A percentile compares a stretch with the other conserved stretches of the same genome.
phyloP scores from a whole-genome alignment of 2,797 vertebrate species.

The Silurus aristotelis region DNA sequence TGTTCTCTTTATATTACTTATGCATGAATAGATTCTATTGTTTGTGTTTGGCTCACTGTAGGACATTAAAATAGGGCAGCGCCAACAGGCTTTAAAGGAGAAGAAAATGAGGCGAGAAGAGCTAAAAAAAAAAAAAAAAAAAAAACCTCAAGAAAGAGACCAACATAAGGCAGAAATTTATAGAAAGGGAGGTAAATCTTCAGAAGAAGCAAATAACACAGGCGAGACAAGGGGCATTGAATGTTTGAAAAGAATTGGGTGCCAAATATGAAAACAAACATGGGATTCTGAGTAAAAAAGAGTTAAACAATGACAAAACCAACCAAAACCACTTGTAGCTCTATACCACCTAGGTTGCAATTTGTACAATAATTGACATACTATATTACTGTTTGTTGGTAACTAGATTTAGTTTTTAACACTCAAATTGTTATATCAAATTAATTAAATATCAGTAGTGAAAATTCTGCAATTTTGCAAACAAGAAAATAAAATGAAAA shows the following conservation, averaged over 20 bases:
- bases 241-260: not conserved
- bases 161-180: slow-evolving; percentile 87
- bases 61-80: slow-evolving; percentile 93
- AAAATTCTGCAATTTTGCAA: not conserved
- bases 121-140: too few species aligned
- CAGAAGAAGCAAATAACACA: slow-evolving; percentile 91
- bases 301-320: not conserved
- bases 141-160: too few species aligned
- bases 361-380: not conserved
- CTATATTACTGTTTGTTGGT: not conserved
- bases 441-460: not conserved
- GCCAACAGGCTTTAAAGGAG: slow-evolving; percentile 88
- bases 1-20: not conserved
- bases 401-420: not conserved
- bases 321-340: not conserved
- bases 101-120: slow-evolving; percentile 88
- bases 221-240: slow-evolving; percentile 69
- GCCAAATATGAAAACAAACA: not conserved
- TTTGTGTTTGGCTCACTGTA: slow-evolving; percentile 52
- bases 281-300: not conserved
- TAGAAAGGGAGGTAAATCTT: slow-evolving; percentile 94
- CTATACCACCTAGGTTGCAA: not conserved
- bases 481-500: not conserved
- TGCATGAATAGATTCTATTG: not conserved
- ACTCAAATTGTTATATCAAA: not conserved